Conservation (phyloP, 2,797 vertebrate species). For the Sebastes variabilis region DNA sequence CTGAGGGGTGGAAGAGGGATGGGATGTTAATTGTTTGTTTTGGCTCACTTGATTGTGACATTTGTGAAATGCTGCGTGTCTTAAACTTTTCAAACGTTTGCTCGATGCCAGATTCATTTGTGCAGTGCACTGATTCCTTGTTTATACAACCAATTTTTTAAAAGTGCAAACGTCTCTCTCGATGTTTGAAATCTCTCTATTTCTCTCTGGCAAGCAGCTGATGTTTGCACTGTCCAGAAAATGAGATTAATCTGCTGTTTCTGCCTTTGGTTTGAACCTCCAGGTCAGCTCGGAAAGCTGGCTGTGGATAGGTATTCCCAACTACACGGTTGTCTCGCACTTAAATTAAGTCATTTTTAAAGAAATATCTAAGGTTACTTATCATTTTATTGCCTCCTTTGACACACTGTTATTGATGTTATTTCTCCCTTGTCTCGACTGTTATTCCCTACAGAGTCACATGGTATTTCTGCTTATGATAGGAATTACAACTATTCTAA, state of each 20-base stretch:
- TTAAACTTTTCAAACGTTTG: conserved; percentile 29
- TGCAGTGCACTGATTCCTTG: conserved; percentile 47
- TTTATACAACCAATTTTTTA: conserved; percentile 47
- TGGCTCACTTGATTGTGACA: conserved; percentile 57
- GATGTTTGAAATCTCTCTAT: conserved; percentile 40
- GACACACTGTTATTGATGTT: neutral
- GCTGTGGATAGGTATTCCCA: neutral
- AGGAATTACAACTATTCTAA: conserved; percentile 7
- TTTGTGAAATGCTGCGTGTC: conserved; percentile 50
- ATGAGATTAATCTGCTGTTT: conserved; percentile 36
- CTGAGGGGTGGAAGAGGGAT: conserved; percentile 40
- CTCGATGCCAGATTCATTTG: conserved; percentile 45
- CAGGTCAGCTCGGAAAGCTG: neutral
- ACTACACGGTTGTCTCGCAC: neutral
- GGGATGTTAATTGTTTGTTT: conserved; percentile 57
- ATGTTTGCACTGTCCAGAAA: conserved; percentile 38
- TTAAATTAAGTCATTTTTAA: neutral
- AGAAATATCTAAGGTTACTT: neutral
- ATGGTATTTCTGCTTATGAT: neutral
- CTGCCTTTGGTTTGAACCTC: neutral
- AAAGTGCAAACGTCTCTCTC: conserved; percentile 37
- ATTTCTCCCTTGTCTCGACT: neutral
- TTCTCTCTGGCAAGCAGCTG: conserved; percentile 19
- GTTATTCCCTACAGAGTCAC: neutral
- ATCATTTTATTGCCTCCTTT: neutral